Evolutionary conservation across 2,113 vertebrate genomes (phyloP).

Genomic region (Kryptolebias marmoratus): DNA sequence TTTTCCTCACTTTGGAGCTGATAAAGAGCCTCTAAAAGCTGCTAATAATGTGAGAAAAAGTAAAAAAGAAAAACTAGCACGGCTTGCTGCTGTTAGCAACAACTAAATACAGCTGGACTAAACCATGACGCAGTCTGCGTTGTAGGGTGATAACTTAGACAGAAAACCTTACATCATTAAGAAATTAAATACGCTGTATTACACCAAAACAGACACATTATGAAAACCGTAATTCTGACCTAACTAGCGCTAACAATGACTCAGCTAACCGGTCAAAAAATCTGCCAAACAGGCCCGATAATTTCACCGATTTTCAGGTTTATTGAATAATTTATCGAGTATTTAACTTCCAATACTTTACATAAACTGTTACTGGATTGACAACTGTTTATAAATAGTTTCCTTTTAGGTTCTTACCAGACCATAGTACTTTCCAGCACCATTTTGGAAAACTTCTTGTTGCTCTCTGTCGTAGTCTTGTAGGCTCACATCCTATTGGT

Average conservation of each 20-base stretch:
- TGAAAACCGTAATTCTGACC: background rate
- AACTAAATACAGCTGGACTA: background rate
- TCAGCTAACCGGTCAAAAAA: constrained; percentile 54
- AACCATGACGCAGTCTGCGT: background rate
- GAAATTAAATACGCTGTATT: background rate
- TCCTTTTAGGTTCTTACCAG: constrained; percentile 84
- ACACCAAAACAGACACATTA: background rate
- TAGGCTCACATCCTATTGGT: constrained; percentile 66
- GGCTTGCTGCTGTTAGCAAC: too few relatives aligned
- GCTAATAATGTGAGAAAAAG: background rate
- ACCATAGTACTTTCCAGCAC: constrained; percentile 97
- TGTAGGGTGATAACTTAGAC: background rate
- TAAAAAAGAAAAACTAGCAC: constrained; percentile 32
- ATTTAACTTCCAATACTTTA: rapidly evolving
- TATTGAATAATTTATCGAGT: background rate
- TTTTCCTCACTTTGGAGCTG: background rate
- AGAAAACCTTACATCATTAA: background rate
- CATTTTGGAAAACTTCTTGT: constrained; percentile 87
- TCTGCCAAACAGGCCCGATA: background rate
- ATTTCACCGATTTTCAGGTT: background rate
- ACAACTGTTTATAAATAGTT: background rate
- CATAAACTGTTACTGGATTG: background rate
- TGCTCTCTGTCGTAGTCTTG: constrained; percentile 40
- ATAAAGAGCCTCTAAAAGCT: background rate
- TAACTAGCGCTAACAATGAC: constrained; percentile 68